phyloP scores from a whole-genome alignment of 2,113 vertebrate species.

The Symphodus melops region DNA sequence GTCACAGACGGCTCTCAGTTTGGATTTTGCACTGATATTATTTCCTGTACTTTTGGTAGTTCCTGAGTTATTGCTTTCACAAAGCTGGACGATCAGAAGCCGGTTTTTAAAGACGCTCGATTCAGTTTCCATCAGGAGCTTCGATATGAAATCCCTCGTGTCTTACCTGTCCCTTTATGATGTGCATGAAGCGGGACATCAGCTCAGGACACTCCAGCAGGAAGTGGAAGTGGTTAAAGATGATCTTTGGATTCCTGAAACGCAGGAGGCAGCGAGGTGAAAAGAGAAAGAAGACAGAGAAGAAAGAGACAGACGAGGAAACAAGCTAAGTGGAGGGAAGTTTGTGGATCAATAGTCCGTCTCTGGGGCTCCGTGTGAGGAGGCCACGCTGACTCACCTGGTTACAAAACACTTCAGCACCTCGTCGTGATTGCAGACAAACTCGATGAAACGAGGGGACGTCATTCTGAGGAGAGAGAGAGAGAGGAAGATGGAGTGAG shows the following conservation, averaged over 20 bases:
- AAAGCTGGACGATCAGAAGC: too few species aligned
- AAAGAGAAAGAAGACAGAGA: neutral
- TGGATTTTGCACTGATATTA: too few species aligned
- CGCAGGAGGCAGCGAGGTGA: slow-evolving; percentile 37
- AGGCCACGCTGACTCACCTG: slow-evolving; percentile 82
- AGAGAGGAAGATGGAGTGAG: slow-evolving; percentile 10
- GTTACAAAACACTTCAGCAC: slow-evolving; percentile 99
- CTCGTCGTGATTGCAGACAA: slow-evolving; percentile 97
- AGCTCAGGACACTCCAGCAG: slow-evolving; percentile 98
- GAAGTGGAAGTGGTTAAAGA: slow-evolving; percentile 99
- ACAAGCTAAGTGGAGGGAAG: slow-evolving; percentile 10
- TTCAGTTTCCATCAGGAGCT: too few species aligned
- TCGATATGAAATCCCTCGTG: neutral
- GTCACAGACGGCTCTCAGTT: too few species aligned
- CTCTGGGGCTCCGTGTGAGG: neutral
- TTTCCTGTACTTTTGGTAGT: too few species aligned
- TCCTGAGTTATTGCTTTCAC: too few species aligned
- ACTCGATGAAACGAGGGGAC: slow-evolving; percentile 97
- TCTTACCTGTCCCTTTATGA: slow-evolving; percentile 97
- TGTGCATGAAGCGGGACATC: slow-evolving; percentile 99
- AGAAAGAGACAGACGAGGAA: neutral
- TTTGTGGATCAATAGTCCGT: slow-evolving; percentile 14
- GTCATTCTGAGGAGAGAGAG: slow-evolving; percentile 88
- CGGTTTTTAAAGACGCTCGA: too few species aligned
- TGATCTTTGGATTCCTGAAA: slow-evolving; percentile 96